Evolutionary conservation across 2,797 vertebrate genomes (phyloP), one percentile per base, ranked within the genome.

Genomic region (Hirundo rustica): DNA sequence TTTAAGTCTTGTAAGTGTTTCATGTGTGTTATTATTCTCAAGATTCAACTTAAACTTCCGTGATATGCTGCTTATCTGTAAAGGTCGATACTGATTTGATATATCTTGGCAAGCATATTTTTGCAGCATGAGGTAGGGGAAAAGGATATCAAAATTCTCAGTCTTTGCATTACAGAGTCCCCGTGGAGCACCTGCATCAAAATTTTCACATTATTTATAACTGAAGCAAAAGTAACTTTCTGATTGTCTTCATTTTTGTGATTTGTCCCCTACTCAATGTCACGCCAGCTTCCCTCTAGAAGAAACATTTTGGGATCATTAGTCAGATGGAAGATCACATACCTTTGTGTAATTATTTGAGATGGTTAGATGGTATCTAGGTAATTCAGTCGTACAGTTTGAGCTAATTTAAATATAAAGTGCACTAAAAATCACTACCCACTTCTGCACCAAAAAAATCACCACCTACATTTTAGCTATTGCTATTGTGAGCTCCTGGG

Each of bases 391-490:
- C 45, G 0, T 32, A 68, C 65, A 51, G 51, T 74, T 92, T 47
- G 68, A 85, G 20, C 21, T 81, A 85, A 93, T 91, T 88, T 90
- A 66, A 85, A 86, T 89, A 89, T 23, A 48, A 92, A 94, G 11
- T 82, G 45, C 34, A 44, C 25, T 92, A 64, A 91, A 84, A 92
- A 47, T 89, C 67, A 34, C 62, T 81, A 83, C 50, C 30, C 29
- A 81, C 78, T 81, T 34, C 42, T 89, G 64, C 55, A 77, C 34
- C 48, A 66, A 87, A 91, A 80, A 81, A 80, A 79, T 83, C 45
- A 85, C 93, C 77, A 75, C 81, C 75, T 92, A 84, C 76, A 30
- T 89, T 81, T 95, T 88, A 82, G 30, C 42, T 93, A 66, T 42
- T 91, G 62, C 38, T 89, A 32, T 88, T 92, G 57, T 89, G 79